These are phyloP conservation scores for Saguinus oedipus DNA, from an alignment of 2,797 vertebrate species.

Conservation along the genomic window DNA sequence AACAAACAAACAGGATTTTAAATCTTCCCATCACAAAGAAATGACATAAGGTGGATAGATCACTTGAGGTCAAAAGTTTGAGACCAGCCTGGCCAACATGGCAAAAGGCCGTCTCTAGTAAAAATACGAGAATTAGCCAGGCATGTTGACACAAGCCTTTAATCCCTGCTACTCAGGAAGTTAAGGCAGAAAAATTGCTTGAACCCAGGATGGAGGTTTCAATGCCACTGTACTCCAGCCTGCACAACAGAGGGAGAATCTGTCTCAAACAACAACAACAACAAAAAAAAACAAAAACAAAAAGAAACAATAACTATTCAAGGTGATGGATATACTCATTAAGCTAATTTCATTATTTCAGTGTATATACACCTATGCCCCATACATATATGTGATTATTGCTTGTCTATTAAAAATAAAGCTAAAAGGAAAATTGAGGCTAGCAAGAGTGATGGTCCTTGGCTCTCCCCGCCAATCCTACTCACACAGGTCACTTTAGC, in stretches of 20 bases:
- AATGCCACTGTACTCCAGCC: no score
- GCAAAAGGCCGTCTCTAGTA: no score
- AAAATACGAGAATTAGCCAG: no score
- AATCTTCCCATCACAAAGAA: background rate
- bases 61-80: no score
- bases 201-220: no score
- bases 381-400: background rate
- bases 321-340: background rate
- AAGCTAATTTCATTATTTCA: background rate
- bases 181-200: no score
- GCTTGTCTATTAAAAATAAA: background rate
- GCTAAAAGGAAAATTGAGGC: background rate
- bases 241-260: no score
- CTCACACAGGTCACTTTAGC: background rate
- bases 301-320: background rate
- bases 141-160: no score
- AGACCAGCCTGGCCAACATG: no score
- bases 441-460: background rate
- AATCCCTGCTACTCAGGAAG: no score
- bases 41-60: background rate
- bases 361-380: background rate
- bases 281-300: no score
- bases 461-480: background rate
- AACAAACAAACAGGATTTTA: background rate
- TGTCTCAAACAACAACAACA: no score